These are phyloP conservation scores for Threskiornis aethiopicus DNA, from an alignment of 2,797 vertebrate genomes.

Conservation along the genomic window DNA sequence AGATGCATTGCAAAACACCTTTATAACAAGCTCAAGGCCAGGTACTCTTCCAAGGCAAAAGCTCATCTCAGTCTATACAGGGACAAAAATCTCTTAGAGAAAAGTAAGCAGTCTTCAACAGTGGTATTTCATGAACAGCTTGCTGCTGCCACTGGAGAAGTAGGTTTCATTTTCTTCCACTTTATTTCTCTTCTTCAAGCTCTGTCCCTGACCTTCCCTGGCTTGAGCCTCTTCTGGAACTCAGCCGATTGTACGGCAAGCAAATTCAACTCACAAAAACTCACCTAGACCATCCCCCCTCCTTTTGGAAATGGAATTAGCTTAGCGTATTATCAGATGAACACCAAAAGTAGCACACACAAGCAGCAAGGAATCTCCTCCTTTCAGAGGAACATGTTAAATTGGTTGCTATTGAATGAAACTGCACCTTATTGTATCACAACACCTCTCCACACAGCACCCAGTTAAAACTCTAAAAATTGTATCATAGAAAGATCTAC, in stretches of 20 bases:
- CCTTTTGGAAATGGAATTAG: background rate
- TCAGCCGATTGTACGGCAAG: background rate
- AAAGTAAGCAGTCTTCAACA: background rate
- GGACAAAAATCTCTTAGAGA: background rate
- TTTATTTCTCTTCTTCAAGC: background rate
- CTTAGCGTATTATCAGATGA: background rate
- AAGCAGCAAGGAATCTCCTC: background rate
- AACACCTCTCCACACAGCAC: background rate
- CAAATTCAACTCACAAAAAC: background rate
- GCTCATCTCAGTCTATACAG: background rate
- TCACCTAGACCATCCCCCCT: background rate
- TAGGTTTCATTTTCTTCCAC: background rate
- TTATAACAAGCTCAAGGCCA: background rate
- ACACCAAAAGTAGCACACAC: rapidly evolving
- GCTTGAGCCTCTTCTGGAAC: background rate
- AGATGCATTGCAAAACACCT: background rate
- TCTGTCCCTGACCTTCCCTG: background rate
- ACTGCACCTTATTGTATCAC: background rate
- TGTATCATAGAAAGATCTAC: background rate
- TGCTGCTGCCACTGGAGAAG: background rate
- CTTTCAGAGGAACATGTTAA: background rate
- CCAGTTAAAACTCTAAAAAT: background rate
- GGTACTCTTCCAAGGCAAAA: background rate
- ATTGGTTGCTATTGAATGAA: background rate
- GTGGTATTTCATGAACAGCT: background rate